A percentile compares a stretch with the other conserved stretches of the same genome.
Evolutionary conservation across 1,140 invertebrate genomes (phyloP).

Genomic region (Gonatopus flavifemur): DNA sequence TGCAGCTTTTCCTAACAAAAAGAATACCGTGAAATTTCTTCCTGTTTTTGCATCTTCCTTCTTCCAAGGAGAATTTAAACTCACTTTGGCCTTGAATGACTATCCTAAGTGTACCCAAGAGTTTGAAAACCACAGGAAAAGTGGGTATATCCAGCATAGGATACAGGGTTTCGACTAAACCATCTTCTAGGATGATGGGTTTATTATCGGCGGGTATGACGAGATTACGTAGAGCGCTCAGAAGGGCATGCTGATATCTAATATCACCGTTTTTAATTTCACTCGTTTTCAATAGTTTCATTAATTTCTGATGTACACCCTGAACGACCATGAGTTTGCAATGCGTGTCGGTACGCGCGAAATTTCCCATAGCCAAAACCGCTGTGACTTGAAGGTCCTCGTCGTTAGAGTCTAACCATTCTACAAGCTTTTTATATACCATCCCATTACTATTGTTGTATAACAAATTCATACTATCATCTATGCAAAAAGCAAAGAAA

Average conservation of each 20-base stretch:
- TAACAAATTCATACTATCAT: conserved; percentile 82
- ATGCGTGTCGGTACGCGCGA: conserved; percentile 82
- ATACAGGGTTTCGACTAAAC: conserved; percentile 73
- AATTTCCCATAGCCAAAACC: conserved; percentile 84
- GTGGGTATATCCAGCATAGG: conserved; percentile 74
- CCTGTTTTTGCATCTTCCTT: conserved; percentile 29
- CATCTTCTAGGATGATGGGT: conserved; percentile 68
- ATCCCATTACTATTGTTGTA: conserved; percentile 71
- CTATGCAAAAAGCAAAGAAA: conserved; percentile 61
- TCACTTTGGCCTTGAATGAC: conserved; percentile 77
- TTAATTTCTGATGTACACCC: conserved; percentile 74
- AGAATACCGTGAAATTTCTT: conserved; percentile 2
- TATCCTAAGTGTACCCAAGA: conserved; percentile 84
- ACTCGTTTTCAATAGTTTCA: conserved; percentile 64
- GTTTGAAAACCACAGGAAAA: conserved; percentile 80
- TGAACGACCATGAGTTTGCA: conserved; percentile 81
- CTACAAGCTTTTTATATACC: conserved; percentile 71
- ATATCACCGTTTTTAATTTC: conserved; percentile 65
- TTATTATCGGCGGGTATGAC: conserved; percentile 81
- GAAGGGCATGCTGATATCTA: conserved; percentile 78
- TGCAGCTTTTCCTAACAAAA: conserved; percentile 64
- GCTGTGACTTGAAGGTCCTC: conserved; percentile 78
- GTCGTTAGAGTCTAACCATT: conserved; percentile 75
- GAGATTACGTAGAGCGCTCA: conserved; percentile 81
- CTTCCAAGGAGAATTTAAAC: conserved; percentile 7